Percentiles rank a stretch among this genome's conserved stretches.
phyloP scores from a whole-genome alignment of 2,888 invertebrate genomes.

The Conops quadrifasciatus region DNA sequence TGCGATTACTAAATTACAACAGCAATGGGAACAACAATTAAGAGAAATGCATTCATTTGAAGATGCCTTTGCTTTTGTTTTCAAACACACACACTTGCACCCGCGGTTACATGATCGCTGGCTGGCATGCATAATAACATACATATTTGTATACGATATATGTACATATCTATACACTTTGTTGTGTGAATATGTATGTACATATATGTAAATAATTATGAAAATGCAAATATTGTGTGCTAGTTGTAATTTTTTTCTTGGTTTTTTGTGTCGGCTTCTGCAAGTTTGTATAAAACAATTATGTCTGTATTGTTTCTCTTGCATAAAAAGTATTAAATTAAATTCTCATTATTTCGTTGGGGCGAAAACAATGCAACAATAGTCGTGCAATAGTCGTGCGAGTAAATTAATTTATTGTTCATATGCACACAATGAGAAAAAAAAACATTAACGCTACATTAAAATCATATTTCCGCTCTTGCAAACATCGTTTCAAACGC shows the following conservation, averaged over 20 bases:
- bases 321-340: conserved; percentile 14
- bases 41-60: conserved; percentile 18
- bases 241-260: conserved; percentile 18
- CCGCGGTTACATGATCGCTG: no score
- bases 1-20: not conserved
- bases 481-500: no score
- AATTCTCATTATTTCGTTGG: not conserved
- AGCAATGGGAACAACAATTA: conserved; percentile 17
- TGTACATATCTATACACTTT: no score
- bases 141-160: no score
- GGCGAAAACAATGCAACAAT: not conserved
- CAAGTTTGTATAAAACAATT: not conserved
- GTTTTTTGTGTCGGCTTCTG: not conserved
- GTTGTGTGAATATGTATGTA: not conserved
- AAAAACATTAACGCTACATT: no score
- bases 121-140: not conserved
- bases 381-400: no score
- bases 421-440: not conserved
- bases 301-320: conserved; percentile 17
- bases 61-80: conserved; percentile 10
- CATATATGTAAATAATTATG: not conserved
- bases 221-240: conserved; percentile 19
- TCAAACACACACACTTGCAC: conserved; percentile 3
- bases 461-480: no score
- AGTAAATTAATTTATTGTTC: no score